Evolutionary conservation across 1,140 invertebrate genomes (phyloP), one percentile per base, ranked within the genome.

Genomic region (Philaenus spumarius): DNA sequence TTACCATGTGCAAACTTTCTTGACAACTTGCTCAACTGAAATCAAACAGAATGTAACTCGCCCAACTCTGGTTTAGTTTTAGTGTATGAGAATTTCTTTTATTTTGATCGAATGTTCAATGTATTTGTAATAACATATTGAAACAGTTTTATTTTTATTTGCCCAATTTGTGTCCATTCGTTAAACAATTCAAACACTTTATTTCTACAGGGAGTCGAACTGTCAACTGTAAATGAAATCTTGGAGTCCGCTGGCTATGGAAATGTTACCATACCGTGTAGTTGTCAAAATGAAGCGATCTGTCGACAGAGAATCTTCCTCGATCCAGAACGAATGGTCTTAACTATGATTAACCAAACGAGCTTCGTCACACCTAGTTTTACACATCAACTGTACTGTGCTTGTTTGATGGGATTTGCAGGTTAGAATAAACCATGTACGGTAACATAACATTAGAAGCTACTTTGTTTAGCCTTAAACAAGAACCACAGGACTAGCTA

Each of bases 351-450:
- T 34, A 53, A 53, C 50, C 15, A 30, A 12, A 19, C 3, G 2
- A 35, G 35, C n/a, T 53, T 37, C 30, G 37, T 53, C 7, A 4
- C 34, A 2, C 50, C 50, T 20, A 35, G 30, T 7, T 26, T 37
- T 22, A 37, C 50, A 26, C 19, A 20, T 19, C 35, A n/a, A 11
- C n/a, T 53, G 2, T 53, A 53, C 34, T 53, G 50, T 35, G 50
- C 50, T 5, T 53, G 50, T 19, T 30, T 35, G 30, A 37, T 53
- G 37, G 50, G 50, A 53, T 53, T 37, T 39, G 37, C 50, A 53
- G 50, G 50, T 53, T 37, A 24, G 19, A 30, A n/a, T n/a, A n/a
- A n/a, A n/a, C n/a, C n/a, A n/a, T n/a, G n/a, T n/a, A n/a, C n/a
- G n/a, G n/a, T n/a, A n/a, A n/a, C n/a, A n/a, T n/a, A n/a, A n/a